A percentile compares a stretch with the other conserved stretches of the same genome.
phyloP scores from a whole-genome alignment of 2,888 invertebrate species.

The Drosophila testacea region DNA sequence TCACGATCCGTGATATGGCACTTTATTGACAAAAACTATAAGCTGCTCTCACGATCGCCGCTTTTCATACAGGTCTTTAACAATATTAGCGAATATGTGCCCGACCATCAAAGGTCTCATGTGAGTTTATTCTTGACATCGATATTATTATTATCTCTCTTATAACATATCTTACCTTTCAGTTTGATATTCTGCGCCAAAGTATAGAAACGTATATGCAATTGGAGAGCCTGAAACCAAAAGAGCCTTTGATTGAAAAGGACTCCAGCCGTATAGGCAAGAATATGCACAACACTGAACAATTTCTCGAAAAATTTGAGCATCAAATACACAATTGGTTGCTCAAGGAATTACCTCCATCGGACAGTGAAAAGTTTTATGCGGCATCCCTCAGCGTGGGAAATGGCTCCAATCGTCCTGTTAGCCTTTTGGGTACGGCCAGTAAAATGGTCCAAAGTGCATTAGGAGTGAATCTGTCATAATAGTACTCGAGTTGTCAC shows the following conservation, averaged over 20 bases:
- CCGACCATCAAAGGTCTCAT: slow-evolving; percentile 50
- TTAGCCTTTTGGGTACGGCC: slow-evolving; percentile 51
- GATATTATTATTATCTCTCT: background rate
- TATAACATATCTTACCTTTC: background rate
- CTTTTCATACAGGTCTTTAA: slow-evolving; percentile 75
- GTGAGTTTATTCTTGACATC: slow-evolving; percentile 44
- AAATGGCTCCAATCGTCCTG: slow-evolving; percentile 66
- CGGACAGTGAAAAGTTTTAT: slow-evolving; percentile 19
- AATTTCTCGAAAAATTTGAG: slow-evolving; percentile 74
- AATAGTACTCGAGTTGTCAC: slow-evolving; percentile 23
- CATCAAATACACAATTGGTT: slow-evolving; percentile 77
- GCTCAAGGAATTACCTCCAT: slow-evolving; percentile 44
- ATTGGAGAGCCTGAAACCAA: slow-evolving; percentile 23
- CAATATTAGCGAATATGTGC: slow-evolving; percentile 73
- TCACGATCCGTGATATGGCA: slow-evolving; percentile 75
- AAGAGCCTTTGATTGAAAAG: slow-evolving; percentile 45
- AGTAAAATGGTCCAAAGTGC: slow-evolving; percentile 56
- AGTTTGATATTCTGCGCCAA: slow-evolving; percentile 71
- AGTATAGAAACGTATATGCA: slow-evolving; percentile 59
- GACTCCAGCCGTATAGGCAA: slow-evolving; percentile 73
- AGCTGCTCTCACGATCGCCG: slow-evolving; percentile 60
- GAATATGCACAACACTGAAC: slow-evolving; percentile 64
- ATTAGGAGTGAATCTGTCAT: slow-evolving; percentile 28
- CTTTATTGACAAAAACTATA: slow-evolving; percentile 77
- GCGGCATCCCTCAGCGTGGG: slow-evolving; percentile 58